Percentiles rank a stretch among this genome's conserved stretches.
phyloP scores from a whole-genome alignment of 2,113 vertebrate species.

The Apus apus region DNA sequence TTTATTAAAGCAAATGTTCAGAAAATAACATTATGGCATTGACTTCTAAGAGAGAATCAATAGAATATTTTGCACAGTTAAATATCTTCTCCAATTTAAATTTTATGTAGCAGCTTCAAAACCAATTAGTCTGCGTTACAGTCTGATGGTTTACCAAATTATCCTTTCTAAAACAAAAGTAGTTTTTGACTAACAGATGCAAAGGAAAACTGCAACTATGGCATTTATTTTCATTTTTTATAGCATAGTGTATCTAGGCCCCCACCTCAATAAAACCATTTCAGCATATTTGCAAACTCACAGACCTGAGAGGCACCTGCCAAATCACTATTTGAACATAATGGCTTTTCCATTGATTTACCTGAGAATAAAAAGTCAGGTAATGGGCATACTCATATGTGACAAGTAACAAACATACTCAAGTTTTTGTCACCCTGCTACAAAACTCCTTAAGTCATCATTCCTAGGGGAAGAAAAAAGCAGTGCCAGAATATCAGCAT shows the following conservation, averaged over 20 bases:
- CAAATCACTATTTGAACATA: neutral
- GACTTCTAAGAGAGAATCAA: neutral
- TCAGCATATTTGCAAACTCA: neutral
- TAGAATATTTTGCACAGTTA: neutral
- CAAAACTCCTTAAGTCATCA: neutral
- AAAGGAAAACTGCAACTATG: neutral
- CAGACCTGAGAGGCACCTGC: neutral
- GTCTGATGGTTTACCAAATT: slow-evolving; percentile 6
- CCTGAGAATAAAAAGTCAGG: neutral
- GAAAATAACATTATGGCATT: neutral
- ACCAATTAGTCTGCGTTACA: slow-evolving; percentile 15
- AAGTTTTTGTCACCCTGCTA: neutral
- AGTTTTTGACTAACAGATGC: slow-evolving; percentile 17
- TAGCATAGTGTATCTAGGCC: neutral
- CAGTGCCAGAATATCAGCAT: slow-evolving; percentile 20
- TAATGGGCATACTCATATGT: neutral
- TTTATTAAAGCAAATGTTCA: neutral
- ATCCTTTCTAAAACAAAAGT: slow-evolving; percentile 15
- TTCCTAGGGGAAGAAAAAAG: neutral
- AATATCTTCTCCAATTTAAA: slow-evolving; percentile 18
- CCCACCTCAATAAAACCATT: neutral
- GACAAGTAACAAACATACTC: neutral
- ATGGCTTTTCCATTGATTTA: neutral
- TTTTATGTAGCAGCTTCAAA: slow-evolving; percentile 19
- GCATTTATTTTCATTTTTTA: slow-evolving; percentile 21